Percentiles rank a stretch among this genome's conserved stretches.
Conservation (phyloP, 1,140 invertebrate genomes). For the Trigoniulus corallinus region DNA sequence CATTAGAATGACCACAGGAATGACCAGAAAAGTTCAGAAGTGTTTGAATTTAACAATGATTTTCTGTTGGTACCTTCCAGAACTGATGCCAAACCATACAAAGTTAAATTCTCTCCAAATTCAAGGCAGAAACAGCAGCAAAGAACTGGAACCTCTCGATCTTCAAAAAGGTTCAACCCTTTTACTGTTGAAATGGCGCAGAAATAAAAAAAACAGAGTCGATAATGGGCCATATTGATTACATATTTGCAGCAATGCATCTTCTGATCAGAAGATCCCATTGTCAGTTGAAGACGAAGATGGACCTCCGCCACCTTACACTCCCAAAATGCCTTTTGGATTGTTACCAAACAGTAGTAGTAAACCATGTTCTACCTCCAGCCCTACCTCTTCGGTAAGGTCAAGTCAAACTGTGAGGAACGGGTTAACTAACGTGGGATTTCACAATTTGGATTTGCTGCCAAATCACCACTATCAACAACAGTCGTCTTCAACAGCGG, state of each 20-base stretch:
- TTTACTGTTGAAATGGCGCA: no score
- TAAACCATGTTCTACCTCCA: slow-evolving; percentile 6
- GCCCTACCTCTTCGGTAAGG: slow-evolving; percentile 6
- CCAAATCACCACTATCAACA: slow-evolving; percentile 5
- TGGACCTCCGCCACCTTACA: slow-evolving; percentile 24
- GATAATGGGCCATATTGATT: neutral
- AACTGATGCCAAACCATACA: slow-evolving; percentile 27
- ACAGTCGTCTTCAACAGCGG: slow-evolving; percentile 7
- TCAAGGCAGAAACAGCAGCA: slow-evolving; percentile 7
- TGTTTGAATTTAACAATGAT: neutral
- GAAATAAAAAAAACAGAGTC: slow-evolving; percentile 7
- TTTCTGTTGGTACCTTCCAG: slow-evolving; percentile 8
- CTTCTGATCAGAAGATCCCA: slow-evolving; percentile 18
- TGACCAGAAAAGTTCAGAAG: no score
- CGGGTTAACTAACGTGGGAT: slow-evolving; percentile 3
- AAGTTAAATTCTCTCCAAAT: slow-evolving; percentile 14
- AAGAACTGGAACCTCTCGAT: neutral
- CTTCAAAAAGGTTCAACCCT: neutral
- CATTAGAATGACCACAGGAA: neutral
- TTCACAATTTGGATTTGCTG: slow-evolving; percentile 6
- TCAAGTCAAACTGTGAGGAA: slow-evolving; percentile 4
- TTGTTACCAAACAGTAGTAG: slow-evolving; percentile 1
- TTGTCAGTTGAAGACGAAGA: slow-evolving; percentile 18
- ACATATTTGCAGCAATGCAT: slow-evolving; percentile 4
- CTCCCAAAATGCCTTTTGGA: slow-evolving; percentile 11